phyloP scores from a whole-genome alignment of 2,113 vertebrate species.

The Nannospalax galili region DNA sequence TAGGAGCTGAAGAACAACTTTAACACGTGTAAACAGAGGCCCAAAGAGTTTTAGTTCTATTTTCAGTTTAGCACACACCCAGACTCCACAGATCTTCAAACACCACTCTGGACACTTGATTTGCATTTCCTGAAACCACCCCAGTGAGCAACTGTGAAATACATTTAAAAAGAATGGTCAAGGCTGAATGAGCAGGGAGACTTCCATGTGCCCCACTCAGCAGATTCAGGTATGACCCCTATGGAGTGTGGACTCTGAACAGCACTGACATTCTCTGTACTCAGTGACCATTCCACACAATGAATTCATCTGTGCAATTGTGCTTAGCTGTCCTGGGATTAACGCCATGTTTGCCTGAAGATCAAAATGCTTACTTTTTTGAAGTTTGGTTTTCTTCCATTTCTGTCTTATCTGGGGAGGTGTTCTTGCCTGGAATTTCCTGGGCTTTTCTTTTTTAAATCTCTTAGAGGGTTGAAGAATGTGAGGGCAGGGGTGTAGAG shows the following conservation, averaged over 20 bases:
- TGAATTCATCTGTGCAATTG: conserved; percentile 89
- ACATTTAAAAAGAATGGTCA: conserved; percentile 55
- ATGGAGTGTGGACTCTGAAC: conserved; percentile 80
- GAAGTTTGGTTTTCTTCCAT: conserved; percentile 68
- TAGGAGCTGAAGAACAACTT: not conserved
- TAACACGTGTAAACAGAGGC: not conserved
- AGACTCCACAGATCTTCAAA: not conserved
- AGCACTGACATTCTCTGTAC: conserved; percentile 84
- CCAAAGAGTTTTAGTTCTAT: not conserved
- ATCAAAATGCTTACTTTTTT: conserved; percentile 77
- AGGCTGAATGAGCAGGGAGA: conserved; percentile 73
- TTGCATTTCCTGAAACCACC: conserved; percentile 70
- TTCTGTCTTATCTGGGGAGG: conserved; percentile 77
- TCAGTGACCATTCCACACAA: conserved; percentile 88
- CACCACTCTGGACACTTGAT: not conserved
- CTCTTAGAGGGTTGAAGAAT: conserved; percentile 4
- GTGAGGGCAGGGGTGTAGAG: not conserved
- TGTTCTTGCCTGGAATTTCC: conserved; percentile 74
- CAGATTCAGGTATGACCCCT: conserved; percentile 78
- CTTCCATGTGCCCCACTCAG: conserved; percentile 80
- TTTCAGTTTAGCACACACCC: not conserved
- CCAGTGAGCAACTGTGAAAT: conserved; percentile 48
- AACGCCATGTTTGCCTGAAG: conserved; percentile 82
- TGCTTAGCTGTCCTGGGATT: conserved; percentile 79
- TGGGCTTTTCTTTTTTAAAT: conserved; percentile 66